Conservation (phyloP, 1,140 invertebrate genomes). For the Campoletis sonorensis region DNA sequence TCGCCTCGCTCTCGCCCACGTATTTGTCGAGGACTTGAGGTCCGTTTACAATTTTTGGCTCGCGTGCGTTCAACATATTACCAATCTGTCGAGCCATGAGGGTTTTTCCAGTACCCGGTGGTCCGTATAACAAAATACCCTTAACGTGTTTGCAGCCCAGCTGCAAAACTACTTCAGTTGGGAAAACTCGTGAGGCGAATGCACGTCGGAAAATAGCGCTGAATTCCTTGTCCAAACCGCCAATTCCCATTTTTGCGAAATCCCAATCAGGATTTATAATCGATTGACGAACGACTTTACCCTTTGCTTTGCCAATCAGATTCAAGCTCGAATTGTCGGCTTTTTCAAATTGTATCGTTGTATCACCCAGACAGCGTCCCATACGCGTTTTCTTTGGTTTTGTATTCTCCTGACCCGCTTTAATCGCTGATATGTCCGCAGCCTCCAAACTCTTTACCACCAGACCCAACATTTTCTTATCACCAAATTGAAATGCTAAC, state of each 20-base stretch:
- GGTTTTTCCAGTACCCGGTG: constrained; percentile 99
- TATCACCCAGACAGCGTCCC: constrained; percentile 89
- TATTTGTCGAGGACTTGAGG: constrained; percentile 99
- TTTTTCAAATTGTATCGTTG: constrained; percentile 94
- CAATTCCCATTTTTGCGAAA: constrained; percentile 99
- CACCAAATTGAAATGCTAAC: constrained; percentile 91
- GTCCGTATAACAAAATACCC: constrained; percentile 96
- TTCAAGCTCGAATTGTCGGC: constrained; percentile 91
- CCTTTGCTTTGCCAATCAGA: constrained; percentile 90
- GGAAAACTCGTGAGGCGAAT: constrained; percentile 99
- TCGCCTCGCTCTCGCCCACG: constrained; percentile 99
- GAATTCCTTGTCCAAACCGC: constrained; percentile 98
- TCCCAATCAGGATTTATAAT: constrained; percentile 99
- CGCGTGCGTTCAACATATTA: constrained; percentile 98
- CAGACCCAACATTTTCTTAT: constrained; percentile 91
- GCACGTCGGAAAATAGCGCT: constrained; percentile 98
- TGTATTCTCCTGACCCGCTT: constrained; percentile 83
- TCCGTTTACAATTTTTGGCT: constrained; percentile 99
- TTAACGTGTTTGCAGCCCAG: constrained; percentile 98
- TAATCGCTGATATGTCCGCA: constrained; percentile 87
- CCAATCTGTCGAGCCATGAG: constrained; percentile 99
- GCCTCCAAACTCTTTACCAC: constrained; percentile 94
- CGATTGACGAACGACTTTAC: constrained; percentile 86
- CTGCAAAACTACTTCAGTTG: constrained; percentile 97
- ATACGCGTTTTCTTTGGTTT: constrained; percentile 85